phyloP scores from a whole-genome alignment of 2,113 vertebrate species.

The Australoheros scitulus region DNA sequence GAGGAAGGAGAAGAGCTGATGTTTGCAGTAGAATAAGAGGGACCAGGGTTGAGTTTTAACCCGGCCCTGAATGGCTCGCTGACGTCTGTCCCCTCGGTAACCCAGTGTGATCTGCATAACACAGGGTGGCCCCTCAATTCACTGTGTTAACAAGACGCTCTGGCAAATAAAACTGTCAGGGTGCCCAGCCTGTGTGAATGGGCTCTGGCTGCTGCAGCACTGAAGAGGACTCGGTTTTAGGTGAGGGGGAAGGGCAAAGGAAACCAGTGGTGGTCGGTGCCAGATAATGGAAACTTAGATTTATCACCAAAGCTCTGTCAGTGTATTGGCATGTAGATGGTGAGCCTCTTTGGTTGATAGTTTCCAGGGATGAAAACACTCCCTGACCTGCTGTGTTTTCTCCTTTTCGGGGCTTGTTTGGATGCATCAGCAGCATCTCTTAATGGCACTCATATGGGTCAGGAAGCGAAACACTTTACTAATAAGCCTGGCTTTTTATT shows the following conservation, averaged over 20 bases:
- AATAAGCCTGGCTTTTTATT: constrained; percentile 9
- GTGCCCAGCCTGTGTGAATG: constrained; percentile 74
- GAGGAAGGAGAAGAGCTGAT: constrained; percentile 10
- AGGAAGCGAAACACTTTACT: constrained; percentile 30
- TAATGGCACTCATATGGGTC: constrained; percentile 23
- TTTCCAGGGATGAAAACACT: constrained; percentile 45
- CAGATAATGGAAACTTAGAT: constrained; percentile 69
- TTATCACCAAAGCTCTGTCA: constrained; percentile 57
- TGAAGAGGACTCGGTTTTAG: constrained; percentile 55
- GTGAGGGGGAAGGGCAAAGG: constrained; percentile 48
- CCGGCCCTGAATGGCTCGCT: constrained; percentile 61
- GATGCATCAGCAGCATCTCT: constrained; percentile 48
- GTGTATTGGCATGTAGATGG: constrained; percentile 72
- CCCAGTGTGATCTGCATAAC: constrained; percentile 85
- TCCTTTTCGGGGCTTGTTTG: constrained; percentile 27
- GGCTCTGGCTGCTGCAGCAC: constrained; percentile 49
- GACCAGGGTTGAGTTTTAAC: constrained; percentile 70
- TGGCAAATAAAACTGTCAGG: constrained; percentile 82
- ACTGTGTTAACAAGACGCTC: constrained; percentile 84
- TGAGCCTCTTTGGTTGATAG: constrained; percentile 63
- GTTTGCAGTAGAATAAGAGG: constrained; percentile 44
- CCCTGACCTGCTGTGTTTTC: constrained; percentile 8
- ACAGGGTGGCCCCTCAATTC: constrained; percentile 76
- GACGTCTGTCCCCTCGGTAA: constrained; percentile 80
- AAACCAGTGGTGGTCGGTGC: constrained; percentile 62